phyloP scores from a whole-genome alignment of 2,113 vertebrate genomes.

The Bungarus multicinctus region DNA sequence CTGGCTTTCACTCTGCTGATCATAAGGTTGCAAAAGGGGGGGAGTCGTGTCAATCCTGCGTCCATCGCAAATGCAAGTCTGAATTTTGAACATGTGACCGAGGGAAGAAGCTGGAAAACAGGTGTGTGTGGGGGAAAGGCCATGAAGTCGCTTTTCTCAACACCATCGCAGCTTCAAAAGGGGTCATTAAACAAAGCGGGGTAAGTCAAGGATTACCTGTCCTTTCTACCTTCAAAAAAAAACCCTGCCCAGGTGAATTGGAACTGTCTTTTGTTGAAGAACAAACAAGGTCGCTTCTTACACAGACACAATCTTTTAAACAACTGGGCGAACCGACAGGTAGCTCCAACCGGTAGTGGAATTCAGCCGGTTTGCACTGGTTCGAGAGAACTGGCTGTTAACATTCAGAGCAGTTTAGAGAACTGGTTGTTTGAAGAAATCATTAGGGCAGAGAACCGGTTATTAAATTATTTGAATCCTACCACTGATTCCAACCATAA shows the following conservation, averaged over 20 bases:
- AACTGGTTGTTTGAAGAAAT: no score
- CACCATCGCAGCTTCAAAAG: not conserved
- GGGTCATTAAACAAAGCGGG: no score
- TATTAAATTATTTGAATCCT: no score
- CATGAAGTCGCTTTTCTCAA: not conserved
- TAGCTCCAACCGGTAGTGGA: no score
- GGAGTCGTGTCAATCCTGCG: not conserved
- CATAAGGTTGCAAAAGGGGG: not conserved
- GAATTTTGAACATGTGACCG: not conserved
- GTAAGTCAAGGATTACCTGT: not conserved
- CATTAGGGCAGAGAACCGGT: no score
- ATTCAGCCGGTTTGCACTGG: no score
- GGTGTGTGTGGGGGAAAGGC: not conserved
- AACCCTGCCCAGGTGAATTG: slow-evolving; percentile 45
- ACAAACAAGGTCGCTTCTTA: slow-evolving; percentile 24
- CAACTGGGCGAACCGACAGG: slow-evolving; percentile 54
- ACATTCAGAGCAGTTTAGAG: no score
- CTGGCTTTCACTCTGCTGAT: not conserved
- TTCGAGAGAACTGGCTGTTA: no score
- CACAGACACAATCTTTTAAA: slow-evolving; percentile 38
- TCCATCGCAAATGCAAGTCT: not conserved
- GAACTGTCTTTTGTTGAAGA: not conserved
- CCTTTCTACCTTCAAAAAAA: slow-evolving; percentile 36
- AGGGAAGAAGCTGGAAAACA: not conserved
- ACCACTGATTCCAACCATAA: slow-evolving; percentile 49